phyloP scores from a whole-genome alignment of 2,888 invertebrate genomes.

The Leptinotarsa peninsularis region DNA sequence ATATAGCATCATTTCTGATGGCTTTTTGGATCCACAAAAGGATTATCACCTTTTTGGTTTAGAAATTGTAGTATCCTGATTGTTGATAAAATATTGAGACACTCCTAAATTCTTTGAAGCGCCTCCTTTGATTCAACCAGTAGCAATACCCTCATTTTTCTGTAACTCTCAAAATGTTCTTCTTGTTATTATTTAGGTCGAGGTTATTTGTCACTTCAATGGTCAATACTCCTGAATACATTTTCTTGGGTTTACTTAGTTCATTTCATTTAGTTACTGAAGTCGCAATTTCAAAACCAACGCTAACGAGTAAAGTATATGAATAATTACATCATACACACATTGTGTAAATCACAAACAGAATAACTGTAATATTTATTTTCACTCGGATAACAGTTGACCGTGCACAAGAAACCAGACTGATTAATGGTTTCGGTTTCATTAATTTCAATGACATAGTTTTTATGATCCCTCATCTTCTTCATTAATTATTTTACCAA shows the following conservation, averaged over 20 bases:
- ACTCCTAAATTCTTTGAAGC: no score
- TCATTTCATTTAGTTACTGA: background rate
- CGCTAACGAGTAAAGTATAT: constrained; percentile 38
- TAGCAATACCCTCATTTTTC: no score
- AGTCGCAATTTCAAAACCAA: constrained; percentile 18
- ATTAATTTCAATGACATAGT: constrained; percentile 44
- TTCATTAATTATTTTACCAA: background rate
- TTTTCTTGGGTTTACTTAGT: constrained; percentile 12
- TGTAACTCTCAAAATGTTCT: no score
- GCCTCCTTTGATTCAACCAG: no score
- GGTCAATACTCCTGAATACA: constrained; percentile 17
- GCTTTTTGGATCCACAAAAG: no score
- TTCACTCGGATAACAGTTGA: constrained; percentile 48
- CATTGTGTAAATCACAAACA: constrained; percentile 41
- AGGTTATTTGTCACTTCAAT: background rate
- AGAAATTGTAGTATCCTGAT: no score
- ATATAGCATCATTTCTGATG: no score
- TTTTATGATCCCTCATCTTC: constrained; percentile 19
- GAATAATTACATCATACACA: constrained; percentile 41
- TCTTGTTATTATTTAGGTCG: background rate
- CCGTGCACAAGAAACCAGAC: constrained; percentile 41
- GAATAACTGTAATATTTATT: constrained; percentile 49
- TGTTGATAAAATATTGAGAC: no score
- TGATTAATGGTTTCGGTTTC: constrained; percentile 45
- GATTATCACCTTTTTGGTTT: no score